Evolutionary conservation across 2,888 invertebrate genomes (phyloP).

Genomic region (Physocephala rufipes): DNA sequence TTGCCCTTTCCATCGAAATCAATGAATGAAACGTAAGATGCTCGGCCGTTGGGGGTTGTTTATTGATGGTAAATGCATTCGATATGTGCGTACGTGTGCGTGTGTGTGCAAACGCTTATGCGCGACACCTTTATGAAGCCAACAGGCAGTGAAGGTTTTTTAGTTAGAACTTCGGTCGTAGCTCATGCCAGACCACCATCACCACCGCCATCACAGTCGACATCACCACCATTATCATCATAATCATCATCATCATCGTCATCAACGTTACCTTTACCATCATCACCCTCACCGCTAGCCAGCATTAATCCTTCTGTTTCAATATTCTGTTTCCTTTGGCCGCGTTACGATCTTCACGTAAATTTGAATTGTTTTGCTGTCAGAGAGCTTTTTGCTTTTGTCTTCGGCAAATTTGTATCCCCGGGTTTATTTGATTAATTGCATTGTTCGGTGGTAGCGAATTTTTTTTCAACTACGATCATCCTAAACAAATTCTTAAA

Average conservation of each 20-base stretch:
- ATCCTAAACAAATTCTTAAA: background rate
- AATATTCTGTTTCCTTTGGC: background rate
- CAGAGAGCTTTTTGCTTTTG: slow-evolving; percentile 14
- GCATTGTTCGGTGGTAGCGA: background rate
- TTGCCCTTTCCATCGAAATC: slow-evolving; percentile 32
- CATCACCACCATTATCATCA: too few species aligned
- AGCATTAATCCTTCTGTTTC: slow-evolving; percentile 58
- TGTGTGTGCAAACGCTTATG: slow-evolving; percentile 40
- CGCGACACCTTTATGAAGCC: slow-evolving; percentile 51
- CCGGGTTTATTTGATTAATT: slow-evolving; percentile 19
- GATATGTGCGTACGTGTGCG: slow-evolving; percentile 24
- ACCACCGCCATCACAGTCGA: too few species aligned
- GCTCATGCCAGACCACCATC: too few species aligned
- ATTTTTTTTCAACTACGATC: background rate
- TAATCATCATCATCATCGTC: too few species aligned
- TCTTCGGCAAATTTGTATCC: background rate
- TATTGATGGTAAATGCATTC: slow-evolving; percentile 38
- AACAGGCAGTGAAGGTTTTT: slow-evolving; percentile 15
- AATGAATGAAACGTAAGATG: background rate
- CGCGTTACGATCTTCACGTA: slow-evolving; percentile 17
- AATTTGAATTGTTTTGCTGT: slow-evolving; percentile 31
- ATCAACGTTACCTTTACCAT: too few species aligned
- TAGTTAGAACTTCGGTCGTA: too few species aligned
- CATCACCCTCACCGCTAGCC: slow-evolving; percentile 46
- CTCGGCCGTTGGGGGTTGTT: slow-evolving; percentile 52